Percentiles rank a stretch among this genome's conserved stretches.
phyloP scores from a whole-genome alignment of 2,888 invertebrate genomes.

The Euclidia mi region DNA sequence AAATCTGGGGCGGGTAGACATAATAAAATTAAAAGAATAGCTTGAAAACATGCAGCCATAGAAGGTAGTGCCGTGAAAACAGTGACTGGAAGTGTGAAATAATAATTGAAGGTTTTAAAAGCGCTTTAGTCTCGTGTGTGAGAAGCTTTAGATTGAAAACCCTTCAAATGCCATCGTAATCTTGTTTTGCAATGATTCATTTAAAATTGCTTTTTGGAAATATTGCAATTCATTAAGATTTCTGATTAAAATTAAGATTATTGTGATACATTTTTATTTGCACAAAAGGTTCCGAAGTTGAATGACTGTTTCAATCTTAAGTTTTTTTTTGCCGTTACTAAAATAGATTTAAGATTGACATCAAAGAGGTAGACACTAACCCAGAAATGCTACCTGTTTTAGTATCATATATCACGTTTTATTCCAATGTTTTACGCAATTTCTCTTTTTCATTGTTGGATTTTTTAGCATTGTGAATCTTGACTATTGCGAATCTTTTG shows the following conservation, averaged over 20 bases:
- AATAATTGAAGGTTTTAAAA: not conserved
- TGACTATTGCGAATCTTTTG: conserved; percentile 46
- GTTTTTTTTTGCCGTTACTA: conserved; percentile 8
- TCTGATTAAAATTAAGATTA: conserved; percentile 48
- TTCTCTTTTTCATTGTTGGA: conserved; percentile 19
- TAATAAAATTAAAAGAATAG: conserved; percentile 10
- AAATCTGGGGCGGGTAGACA: conserved; percentile 18
- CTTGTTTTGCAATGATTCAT: conserved; percentile 85
- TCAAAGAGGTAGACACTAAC: conserved; percentile 28
- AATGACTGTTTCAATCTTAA: conserved; percentile 25
- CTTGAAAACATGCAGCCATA: not conserved
- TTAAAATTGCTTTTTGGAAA: conserved; percentile 81
- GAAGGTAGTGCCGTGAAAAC: not conserved
- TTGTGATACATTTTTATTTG: conserved; percentile 19
- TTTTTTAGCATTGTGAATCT: conserved; percentile 35
- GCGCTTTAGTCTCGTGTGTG: conserved; percentile 59
- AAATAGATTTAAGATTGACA: conserved; percentile 1
- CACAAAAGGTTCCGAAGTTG: conserved; percentile 16
- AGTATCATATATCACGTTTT: conserved; percentile 58
- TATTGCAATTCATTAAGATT: conserved; percentile 65
- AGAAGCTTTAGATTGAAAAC: conserved; percentile 53
- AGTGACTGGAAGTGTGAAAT: not conserved
- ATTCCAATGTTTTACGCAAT: conserved; percentile 33
- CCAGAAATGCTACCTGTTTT: conserved; percentile 59
- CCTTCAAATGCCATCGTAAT: conserved; percentile 67